These are phyloP conservation scores for Drosophila grimshawi DNA, from an alignment of 1,140 invertebrate species.

Conservation along the genomic window DNA sequence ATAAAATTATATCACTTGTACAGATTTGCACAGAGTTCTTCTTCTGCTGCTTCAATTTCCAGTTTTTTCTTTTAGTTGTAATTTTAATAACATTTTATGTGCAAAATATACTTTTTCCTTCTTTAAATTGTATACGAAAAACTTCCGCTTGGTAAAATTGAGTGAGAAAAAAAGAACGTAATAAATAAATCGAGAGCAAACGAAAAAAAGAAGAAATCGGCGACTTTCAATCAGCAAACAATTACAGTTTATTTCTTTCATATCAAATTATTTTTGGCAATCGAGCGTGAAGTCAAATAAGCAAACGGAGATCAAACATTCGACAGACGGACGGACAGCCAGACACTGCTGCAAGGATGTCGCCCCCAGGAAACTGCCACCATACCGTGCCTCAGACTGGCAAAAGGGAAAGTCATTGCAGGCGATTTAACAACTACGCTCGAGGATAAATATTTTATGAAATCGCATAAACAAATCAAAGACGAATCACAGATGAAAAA, in stretches of 20 bases:
- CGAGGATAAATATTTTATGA: slow-evolving; percentile 82
- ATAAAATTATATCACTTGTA: slow-evolving; percentile 63
- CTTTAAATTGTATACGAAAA: slow-evolving; percentile 1
- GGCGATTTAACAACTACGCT: slow-evolving; percentile 80
- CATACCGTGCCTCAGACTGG: slow-evolving; percentile 2
- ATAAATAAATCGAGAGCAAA: slow-evolving; percentile 36
- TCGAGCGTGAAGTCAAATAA: slow-evolving; percentile 82
- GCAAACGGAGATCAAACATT: slow-evolving; percentile 64
- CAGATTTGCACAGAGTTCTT: slow-evolving; percentile 34
- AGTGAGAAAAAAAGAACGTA: slow-evolving; percentile 40
- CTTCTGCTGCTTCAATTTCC: neutral
- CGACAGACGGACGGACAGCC: neutral
- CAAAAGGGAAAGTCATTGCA: slow-evolving; percentile 80
- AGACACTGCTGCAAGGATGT: slow-evolving; percentile 30
- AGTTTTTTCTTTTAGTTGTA: slow-evolving; percentile 42
- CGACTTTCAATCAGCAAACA: slow-evolving; percentile 74
- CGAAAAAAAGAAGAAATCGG: slow-evolving; percentile 7
- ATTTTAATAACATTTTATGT: slow-evolving; percentile 66
- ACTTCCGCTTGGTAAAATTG: slow-evolving; percentile 31
- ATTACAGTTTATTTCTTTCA: slow-evolving; percentile 81
- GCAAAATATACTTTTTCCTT: slow-evolving; percentile 13
- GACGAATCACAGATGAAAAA: slow-evolving; percentile 71
- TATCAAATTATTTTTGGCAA: slow-evolving; percentile 82
- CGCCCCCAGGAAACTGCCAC: slow-evolving; percentile 2
- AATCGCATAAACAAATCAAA: slow-evolving; percentile 83